phyloP scores from a whole-genome alignment of 2,888 invertebrate species.

The Lasioglossum malachurum region DNA sequence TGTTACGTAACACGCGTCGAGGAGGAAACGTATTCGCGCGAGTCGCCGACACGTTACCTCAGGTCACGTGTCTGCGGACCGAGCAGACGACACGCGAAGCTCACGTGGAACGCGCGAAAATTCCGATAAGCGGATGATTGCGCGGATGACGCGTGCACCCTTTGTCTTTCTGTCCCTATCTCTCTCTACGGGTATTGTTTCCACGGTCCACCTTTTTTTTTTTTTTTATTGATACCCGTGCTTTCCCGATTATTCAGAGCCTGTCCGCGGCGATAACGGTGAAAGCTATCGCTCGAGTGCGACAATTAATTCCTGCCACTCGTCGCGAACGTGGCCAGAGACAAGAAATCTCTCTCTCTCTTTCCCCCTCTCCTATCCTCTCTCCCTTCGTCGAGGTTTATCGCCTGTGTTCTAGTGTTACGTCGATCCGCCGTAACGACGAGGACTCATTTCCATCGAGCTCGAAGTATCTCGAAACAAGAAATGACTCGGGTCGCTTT shows the following conservation, averaged over 20 bases:
- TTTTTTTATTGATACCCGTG: background rate
- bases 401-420: background rate
- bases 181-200: background rate
- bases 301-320: background rate
- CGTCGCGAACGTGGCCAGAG: background rate
- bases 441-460: background rate
- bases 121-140: conserved; percentile 35
- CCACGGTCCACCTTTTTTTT: background rate
- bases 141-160: background rate
- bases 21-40: conserved; percentile 48
- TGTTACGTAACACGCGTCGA: conserved; percentile 59
- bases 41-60: conserved; percentile 64
- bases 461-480: background rate
- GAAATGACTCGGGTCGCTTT: conserved; percentile 4
- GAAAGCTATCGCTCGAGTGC: background rate
- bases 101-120: conserved; percentile 45
- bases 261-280: background rate
- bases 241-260: conserved; percentile 11
- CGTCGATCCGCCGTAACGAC: background rate
- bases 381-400: background rate
- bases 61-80: conserved; percentile 64
- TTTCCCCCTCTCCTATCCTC: background rate
- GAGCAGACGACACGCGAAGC: conserved; percentile 21
- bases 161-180: background rate
- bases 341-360: background rate